Evolutionary conservation across 2,113 vertebrate genomes (phyloP).

Genomic region (Copsychus sechellarum): DNA sequence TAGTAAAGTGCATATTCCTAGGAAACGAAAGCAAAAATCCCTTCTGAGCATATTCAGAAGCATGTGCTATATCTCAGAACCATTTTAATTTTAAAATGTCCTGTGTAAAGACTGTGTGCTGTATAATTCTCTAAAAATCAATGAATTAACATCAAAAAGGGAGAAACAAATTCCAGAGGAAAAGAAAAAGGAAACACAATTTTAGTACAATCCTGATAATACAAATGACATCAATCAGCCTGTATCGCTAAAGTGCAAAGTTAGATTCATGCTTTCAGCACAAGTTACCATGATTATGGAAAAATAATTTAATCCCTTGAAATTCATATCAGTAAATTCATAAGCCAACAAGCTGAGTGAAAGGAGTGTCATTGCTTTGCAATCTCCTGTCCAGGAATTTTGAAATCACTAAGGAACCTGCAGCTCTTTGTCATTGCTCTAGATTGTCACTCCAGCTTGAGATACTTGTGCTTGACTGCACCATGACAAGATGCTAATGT

Average conservation of each 20-base stretch:
- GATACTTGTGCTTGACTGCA: neutral
- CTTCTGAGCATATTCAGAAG: neutral
- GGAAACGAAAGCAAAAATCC: neutral
- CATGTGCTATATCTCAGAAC: neutral
- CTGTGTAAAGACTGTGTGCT: neutral
- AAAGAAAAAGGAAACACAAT: neutral
- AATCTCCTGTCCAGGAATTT: neutral
- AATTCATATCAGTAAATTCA: neutral
- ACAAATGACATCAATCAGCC: neutral
- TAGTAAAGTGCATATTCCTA: neutral
- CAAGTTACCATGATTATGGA: neutral
- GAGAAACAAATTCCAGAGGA: neutral
- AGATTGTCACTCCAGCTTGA: neutral
- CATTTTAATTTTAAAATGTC: neutral
- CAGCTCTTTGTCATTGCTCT: neutral
- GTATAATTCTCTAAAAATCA: neutral
- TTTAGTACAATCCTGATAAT: neutral
- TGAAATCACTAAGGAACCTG: neutral
- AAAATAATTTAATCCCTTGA: neutral
- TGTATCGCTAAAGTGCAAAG: neutral
- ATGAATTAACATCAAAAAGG: neutral
- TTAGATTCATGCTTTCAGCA: neutral
- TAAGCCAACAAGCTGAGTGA: neutral
- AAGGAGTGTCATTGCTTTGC: neutral
- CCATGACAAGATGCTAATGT: neutral